Conservation (phyloP, 2,797 vertebrate genomes). For the Gymnothorax reevesii region DNA sequence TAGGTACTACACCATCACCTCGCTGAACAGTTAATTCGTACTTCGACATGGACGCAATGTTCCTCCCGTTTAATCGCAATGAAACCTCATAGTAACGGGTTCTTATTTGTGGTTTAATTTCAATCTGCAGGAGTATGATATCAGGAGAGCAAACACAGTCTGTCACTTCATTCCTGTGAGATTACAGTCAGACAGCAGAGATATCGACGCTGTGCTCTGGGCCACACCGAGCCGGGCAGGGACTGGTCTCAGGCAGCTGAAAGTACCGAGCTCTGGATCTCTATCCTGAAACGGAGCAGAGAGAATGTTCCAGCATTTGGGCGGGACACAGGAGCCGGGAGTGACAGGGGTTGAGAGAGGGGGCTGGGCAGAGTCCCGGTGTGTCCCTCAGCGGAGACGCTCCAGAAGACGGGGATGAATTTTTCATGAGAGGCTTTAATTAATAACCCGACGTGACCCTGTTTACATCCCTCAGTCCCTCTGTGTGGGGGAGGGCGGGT, state of each 20-base stretch:
- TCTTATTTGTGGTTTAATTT: too few relatives aligned
- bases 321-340: not conserved
- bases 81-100: too few relatives aligned
- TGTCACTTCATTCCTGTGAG: not conserved
- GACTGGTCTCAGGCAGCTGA: not conserved
- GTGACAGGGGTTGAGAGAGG: too few relatives aligned
- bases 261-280: not conserved
- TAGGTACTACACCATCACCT: not conserved
- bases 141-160: too few relatives aligned
- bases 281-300: not conserved
- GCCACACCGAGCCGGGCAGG: too few relatives aligned
- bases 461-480: conserved; percentile 50
- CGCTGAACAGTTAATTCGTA: not conserved
- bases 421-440: conserved; percentile 16
- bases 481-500: conserved; percentile 43
- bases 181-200: not conserved
- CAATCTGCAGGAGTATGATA: too few relatives aligned
- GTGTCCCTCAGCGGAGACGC: not conserved
- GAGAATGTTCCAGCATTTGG: not conserved
- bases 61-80: too few relatives aligned
- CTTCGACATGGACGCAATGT: too few relatives aligned
- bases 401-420: not conserved
- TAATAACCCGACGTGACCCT: conserved; percentile 2
- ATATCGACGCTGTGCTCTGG: not conserved
- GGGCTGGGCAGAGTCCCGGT: not conserved